Base-by-base conservation (phyloP, 2,888 invertebrate species). In the Peribatodes rhomboidaria region DNA sequence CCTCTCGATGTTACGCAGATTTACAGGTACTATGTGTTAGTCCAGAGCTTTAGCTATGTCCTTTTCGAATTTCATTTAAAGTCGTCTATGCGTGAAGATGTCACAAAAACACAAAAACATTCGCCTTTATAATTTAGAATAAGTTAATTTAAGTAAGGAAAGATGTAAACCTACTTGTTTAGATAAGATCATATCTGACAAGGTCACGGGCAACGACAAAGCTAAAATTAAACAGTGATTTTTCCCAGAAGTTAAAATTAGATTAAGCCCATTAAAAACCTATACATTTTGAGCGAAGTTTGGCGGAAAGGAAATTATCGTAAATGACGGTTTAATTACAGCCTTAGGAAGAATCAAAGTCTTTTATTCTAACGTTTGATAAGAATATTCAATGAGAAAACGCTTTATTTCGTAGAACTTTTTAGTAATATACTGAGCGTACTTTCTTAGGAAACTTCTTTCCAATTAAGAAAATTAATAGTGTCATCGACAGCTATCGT, bases 251-350 rank as follows among this genome's bases (percentile, higher is more conserved):
- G 52, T 59, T 60, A 61, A 68, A 69, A 64, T 65, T 67, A 64
- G 67, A 67, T 67, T 65, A 59, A 55, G 67, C 57, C 63, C 70
- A 72, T 72, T 70, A 70, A 69, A 70, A 72, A 69, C 68, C 68
- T 59, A 72, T 70, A 70, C 65, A 70, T 70, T 70, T 62, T 62
- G 47, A 14, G 31, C 52, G 57, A 68, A 69, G 61, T 67, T 67
- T 62, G 50, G 33, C 14, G 52, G 61, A 54, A 67, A 67, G 56
- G 50, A 65, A 64, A 65, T 68, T 67, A 66, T 67, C 66, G 61
- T 63, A 69, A 71, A 71, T 71, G 62, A 63, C 61, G 62, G 61
- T 71, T 71, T 71, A 69, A 71, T 71, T 71, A 68, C 66, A 61
- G 59, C 60, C 62, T 57, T 31, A 42, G 41, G 18, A 46, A 35